phyloP scores from a whole-genome alignment of 2,888 invertebrate genomes.

The Pyralis farinalis region DNA sequence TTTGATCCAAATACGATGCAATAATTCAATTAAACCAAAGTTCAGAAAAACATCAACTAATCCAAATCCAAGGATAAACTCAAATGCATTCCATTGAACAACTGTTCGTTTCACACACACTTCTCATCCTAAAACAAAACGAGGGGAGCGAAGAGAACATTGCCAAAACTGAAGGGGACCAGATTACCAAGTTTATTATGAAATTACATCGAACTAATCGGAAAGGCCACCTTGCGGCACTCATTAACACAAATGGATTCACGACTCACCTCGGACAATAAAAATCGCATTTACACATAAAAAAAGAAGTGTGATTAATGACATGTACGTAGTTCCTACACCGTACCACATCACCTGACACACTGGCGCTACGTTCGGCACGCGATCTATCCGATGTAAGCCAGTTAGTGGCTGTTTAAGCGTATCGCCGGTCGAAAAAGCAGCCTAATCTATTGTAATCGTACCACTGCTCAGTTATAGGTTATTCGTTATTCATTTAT shows the following conservation, averaged over 20 bases:
- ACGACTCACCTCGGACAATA: conserved; percentile 58
- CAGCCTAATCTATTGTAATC: no score
- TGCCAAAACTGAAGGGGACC: conserved; percentile 3
- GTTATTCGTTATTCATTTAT: no score
- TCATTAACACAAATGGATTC: conserved; percentile 70
- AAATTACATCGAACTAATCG: conserved; percentile 37
- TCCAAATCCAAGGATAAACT: neutral
- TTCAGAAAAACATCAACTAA: neutral
- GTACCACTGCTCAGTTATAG: no score
- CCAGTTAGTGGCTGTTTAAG: neutral
- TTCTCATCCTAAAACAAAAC: conserved; percentile 5
- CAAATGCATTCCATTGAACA: neutral
- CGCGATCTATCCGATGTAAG: conserved; percentile 1
- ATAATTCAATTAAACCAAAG: no score
- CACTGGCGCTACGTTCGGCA: conserved; percentile 11
- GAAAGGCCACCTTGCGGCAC: conserved; percentile 63
- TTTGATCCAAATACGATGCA: no score
- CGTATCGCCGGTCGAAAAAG: no score
- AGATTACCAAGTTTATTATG: conserved; percentile 8
- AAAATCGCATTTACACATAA: conserved; percentile 67
- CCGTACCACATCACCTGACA: conserved; percentile 17
- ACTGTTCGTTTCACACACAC: conserved; percentile 7
- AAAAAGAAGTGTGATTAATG: conserved; percentile 69
- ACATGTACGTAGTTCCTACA: conserved; percentile 29
- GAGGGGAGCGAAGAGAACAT: neutral